Evolutionary conservation across 2,797 vertebrate genomes (phyloP).

Genomic region (Pipistrellus kuhlii): DNA sequence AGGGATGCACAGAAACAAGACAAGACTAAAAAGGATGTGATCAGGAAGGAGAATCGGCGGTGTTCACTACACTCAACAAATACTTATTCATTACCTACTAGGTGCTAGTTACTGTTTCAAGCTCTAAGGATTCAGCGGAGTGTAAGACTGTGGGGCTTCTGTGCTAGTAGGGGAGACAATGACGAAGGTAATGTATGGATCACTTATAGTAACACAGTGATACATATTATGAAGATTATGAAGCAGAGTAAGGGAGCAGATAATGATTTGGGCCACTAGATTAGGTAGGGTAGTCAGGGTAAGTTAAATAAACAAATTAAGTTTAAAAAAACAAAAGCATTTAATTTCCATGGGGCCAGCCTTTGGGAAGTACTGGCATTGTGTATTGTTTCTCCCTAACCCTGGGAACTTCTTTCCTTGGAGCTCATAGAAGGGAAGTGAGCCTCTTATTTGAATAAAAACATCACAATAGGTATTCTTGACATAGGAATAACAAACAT

Average conservation of each 20-base stretch:
- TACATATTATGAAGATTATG: not conserved
- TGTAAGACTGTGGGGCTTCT: not conserved
- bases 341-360: conserved; percentile 12
- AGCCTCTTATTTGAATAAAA: conserved; percentile 59
- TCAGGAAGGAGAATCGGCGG: not conserved
- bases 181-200: not conserved
- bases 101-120: not conserved
- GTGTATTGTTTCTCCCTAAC: conserved; percentile 73
- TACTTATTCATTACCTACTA: not conserved
- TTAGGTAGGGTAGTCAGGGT: not conserved
- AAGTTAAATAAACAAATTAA: conserved; percentile 58
- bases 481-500: conserved; percentile 59
- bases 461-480: conserved; percentile 77
- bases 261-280: not conserved
- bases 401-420: conserved; percentile 71
- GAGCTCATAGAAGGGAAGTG: conserved; percentile 70
- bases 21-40: not conserved
- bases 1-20: not conserved
- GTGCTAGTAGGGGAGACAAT: not conserved
- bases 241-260: not conserved
- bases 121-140: not conserved
- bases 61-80: not conserved
- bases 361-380: conserved; percentile 71
- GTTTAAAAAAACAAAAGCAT: conserved; percentile 34
- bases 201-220: not conserved